These are phyloP conservation scores for Drosophila neocordata DNA, from an alignment of 1,140 invertebrate species.

Conservation along the genomic window DNA sequence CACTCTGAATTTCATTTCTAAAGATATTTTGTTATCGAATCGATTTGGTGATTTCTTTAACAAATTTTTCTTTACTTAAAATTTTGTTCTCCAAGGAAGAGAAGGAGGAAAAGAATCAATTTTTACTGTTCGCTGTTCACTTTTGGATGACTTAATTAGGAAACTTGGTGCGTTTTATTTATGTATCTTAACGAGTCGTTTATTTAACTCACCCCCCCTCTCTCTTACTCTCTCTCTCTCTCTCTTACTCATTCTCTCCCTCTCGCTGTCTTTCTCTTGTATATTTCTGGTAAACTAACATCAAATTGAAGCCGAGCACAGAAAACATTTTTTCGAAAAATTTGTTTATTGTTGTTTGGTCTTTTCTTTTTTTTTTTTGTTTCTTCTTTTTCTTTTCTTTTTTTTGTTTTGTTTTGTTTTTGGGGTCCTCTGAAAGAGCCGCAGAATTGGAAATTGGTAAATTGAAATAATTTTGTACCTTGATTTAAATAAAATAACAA, in stretches of 20 bases:
- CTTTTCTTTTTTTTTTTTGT: slow-evolving; percentile 38
- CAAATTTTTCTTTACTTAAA: background rate
- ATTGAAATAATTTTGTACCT: slow-evolving; percentile 69
- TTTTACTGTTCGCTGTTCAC: slow-evolving; percentile 4
- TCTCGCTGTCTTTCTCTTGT: background rate
- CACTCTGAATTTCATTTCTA: background rate
- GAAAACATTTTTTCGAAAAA: slow-evolving; percentile 56
- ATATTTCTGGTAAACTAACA: slow-evolving; percentile 30
- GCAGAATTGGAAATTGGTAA: slow-evolving; percentile 35
- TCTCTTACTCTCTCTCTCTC: background rate
- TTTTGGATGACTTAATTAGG: slow-evolving; percentile 71
- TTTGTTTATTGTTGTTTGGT: slow-evolving; percentile 67
- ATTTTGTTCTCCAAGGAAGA: background rate
- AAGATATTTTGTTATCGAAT: background rate
- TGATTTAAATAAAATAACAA: slow-evolving; percentile 76
- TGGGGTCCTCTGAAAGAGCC: slow-evolving; percentile 47
- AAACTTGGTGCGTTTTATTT: slow-evolving; percentile 76
- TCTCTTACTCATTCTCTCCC: background rate
- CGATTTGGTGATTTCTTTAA: background rate
- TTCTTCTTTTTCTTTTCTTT: background rate
- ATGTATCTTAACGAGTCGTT: slow-evolving; percentile 79
- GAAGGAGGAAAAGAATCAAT: slow-evolving; percentile 17
- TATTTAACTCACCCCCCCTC: slow-evolving; percentile 64
- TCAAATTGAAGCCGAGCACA: slow-evolving; percentile 57
- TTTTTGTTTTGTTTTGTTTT: slow-evolving; percentile 29